phyloP scores from a whole-genome alignment of 2,888 invertebrate genomes.

The Drosophila imparisetae region DNA sequence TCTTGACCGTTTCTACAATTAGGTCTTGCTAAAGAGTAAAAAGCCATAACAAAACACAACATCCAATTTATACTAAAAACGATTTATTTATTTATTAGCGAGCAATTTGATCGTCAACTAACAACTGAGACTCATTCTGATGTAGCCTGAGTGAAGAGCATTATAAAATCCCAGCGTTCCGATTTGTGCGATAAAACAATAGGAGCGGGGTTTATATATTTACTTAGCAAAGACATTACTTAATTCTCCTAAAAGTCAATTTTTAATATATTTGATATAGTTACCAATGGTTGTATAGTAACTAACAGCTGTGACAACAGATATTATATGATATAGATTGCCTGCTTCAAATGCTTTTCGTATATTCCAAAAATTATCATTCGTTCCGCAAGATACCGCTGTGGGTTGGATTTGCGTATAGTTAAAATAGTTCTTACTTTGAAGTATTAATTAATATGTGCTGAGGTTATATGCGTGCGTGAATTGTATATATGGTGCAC shows the following conservation, averaged over 20 bases:
- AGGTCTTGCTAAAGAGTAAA: not conserved
- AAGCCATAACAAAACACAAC: not conserved
- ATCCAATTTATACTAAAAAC: not conserved
- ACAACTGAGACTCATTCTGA: not conserved
- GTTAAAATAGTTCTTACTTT: not conserved
- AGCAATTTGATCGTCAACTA: not conserved
- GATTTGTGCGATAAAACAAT: not conserved
- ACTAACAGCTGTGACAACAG: not conserved
- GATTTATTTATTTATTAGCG: not conserved
- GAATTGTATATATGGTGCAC: not conserved
- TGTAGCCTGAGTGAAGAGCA: not conserved
- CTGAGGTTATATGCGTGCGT: not conserved
- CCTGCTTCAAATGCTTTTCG: not conserved
- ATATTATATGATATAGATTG: not conserved
- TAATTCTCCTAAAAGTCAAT: not conserved
- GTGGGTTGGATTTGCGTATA: not conserved
- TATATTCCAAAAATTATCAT: not conserved
- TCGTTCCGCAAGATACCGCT: not conserved
- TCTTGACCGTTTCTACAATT: not conserved
- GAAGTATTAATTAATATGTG: not conserved
- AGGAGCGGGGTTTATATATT: not conserved
- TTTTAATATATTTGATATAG: not conserved
- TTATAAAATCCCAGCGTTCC: not conserved
- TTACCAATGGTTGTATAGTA: not conserved
- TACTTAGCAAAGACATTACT: not conserved